phyloP scores from a whole-genome alignment of 1,140 invertebrate species.

The Heliconius eleuchia region DNA sequence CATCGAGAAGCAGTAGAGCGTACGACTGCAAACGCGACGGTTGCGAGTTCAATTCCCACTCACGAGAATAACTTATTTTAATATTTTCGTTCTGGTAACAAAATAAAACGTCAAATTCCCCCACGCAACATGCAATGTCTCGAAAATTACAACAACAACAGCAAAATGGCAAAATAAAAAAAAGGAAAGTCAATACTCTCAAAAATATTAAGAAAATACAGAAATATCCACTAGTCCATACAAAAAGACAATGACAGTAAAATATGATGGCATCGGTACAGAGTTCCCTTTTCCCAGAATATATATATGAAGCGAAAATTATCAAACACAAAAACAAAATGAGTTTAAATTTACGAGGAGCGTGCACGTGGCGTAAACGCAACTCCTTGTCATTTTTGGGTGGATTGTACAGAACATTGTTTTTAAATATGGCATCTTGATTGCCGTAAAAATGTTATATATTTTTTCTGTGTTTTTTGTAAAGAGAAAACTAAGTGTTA shows the following conservation, averaged over 20 bases:
- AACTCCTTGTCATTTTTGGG: constrained; percentile 33
- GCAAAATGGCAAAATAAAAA: too few species aligned
- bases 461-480: too few species aligned
- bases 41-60: too few species aligned
- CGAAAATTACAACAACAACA: too few species aligned
- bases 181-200: too few species aligned
- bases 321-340: constrained; percentile 40
- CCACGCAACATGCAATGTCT: too few species aligned
- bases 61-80: too few species aligned
- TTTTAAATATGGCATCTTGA: neutral
- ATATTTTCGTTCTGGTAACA: too few species aligned
- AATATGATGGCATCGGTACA: constrained; percentile 9
- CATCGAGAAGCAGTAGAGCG: too few species aligned
- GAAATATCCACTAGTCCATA: neutral
- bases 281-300: constrained; percentile 26
- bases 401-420: neutral
- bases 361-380: constrained; percentile 33
- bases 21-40: too few species aligned
- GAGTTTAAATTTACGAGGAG: constrained; percentile 38
- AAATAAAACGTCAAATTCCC: too few species aligned
- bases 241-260: constrained; percentile 11
- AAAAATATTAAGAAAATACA: neutral
- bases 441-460: neutral
- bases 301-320: constrained; percentile 40
- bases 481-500: too few species aligned